These are phyloP conservation scores for Spea bombifrons DNA, from an alignment of 2,113 vertebrate species.

Conservation along the genomic window DNA sequence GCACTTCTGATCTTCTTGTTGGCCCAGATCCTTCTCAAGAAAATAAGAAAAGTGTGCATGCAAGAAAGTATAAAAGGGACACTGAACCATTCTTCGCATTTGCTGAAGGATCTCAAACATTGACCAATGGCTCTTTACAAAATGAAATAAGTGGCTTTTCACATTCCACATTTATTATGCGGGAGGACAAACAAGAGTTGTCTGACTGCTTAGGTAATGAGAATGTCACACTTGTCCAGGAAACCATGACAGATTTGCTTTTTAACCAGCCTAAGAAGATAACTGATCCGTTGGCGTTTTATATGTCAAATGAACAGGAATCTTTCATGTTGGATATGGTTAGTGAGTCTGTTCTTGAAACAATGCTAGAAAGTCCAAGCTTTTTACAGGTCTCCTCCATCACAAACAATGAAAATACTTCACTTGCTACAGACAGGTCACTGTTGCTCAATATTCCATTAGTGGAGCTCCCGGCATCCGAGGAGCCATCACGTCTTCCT, in stretches of 20 bases:
- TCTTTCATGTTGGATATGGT: constrained; percentile 44
- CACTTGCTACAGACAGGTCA: neutral
- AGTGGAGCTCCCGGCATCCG: constrained; percentile 23
- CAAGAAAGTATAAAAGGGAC: too few species aligned
- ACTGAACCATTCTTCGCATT: too few species aligned
- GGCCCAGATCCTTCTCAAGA: too few species aligned
- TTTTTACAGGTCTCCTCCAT: constrained; percentile 30
- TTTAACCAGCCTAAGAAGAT: neutral
- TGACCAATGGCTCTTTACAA: neutral
- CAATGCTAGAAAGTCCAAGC: neutral
- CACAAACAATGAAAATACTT: constrained; percentile 15
- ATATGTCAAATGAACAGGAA: constrained; percentile 37
- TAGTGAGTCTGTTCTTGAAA: constrained; percentile 30
- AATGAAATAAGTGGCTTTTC: constrained; percentile 18
- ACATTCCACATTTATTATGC: neutral
- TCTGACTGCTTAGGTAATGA: neutral
- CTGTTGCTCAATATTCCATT: constrained; percentile 14
- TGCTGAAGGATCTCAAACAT: too few species aligned
- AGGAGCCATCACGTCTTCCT: neutral
- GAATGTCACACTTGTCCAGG: constrained; percentile 5
- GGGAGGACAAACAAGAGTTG: neutral
- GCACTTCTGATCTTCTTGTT: neutral
- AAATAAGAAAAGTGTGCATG: too few species aligned
- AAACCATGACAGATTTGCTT: neutral
- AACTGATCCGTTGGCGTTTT: neutral